Evolutionary conservation across 2,113 vertebrate species (phyloP), one percentile per base, ranked within the genome.

Genomic region (Ancistrus triradiatus): DNA sequence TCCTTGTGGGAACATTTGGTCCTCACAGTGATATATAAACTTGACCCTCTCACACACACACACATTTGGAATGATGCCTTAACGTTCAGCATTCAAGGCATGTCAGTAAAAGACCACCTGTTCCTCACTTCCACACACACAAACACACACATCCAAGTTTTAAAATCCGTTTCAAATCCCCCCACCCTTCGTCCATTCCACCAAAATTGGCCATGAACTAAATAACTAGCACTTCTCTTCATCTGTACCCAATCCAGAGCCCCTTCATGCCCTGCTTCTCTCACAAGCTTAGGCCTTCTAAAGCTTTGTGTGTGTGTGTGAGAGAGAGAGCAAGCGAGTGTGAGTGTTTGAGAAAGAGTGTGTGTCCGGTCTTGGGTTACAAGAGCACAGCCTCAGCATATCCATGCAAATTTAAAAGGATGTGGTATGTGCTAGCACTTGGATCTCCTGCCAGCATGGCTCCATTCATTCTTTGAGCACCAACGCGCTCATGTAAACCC

Each of bases 41-140:
- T n/a, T n/a, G n/a, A 58, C 18, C 28, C 53, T 6, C 18, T 44
- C 64, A 60, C 25, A 46, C 61, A 25, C 25, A 6, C 27, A 33
- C 19, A 55, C 18, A 49, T 60, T 70, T 75, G 68, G 65, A 80
- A 70, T 79, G 78, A 79, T 83, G 81, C 76, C 56, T 77, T 83
- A 75, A 80, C 81, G 75, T 67, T 75, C 70, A 75, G 72, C 73
- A 74, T 80, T 84, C 59, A 79, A 77, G 80, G 74, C 78, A 79
- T 74, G 71, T 84, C 83, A 87, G 77, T 85, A 84, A 80, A 84
- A 82, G 77, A 78, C 84, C 86, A 86, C 85, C 86, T 86, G 86
- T 85, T 82, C 71, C 70, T 7, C 21, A 27, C 13, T 3, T 4
- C 21, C 42, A 35, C 49, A 63, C 50, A 40, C 61, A 43, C 60